phyloP scores from a whole-genome alignment of 2,888 invertebrate genomes.

The Nymphalis c-album region DNA sequence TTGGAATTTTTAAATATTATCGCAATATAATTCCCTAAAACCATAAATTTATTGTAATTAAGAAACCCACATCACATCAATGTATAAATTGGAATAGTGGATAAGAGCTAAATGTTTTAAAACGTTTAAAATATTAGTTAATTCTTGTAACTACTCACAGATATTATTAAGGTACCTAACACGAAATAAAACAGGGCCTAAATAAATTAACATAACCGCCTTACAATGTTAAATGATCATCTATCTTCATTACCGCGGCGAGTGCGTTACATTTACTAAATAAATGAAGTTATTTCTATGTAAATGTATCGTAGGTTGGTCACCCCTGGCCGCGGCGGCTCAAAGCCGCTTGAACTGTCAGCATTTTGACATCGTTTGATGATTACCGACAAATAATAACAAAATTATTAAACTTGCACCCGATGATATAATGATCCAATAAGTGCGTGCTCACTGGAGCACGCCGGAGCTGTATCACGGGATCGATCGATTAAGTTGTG shows the following conservation, averaged over 20 bases:
- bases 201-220: slow-evolving; percentile 32
- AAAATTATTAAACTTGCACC: slow-evolving; percentile 52
- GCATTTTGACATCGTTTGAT: slow-evolving; percentile 77
- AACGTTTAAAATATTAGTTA: neutral
- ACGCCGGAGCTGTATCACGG: neutral
- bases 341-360: slow-evolving; percentile 66
- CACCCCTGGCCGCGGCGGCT: slow-evolving; percentile 64
- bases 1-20: too few species aligned
- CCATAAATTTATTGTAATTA: too few species aligned
- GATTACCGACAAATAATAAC: slow-evolving; percentile 75
- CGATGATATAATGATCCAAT: slow-evolving; percentile 28
- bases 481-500: slow-evolving; percentile 6
- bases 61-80: too few species aligned
- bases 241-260: slow-evolving; percentile 53
- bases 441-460: slow-evolving; percentile 3
- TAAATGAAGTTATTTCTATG: slow-evolving; percentile 61
- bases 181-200: slow-evolving; percentile 21
- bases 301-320: slow-evolving; percentile 57
- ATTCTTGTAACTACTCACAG: neutral
- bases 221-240: slow-evolving; percentile 46
- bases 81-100: too few species aligned
- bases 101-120: too few species aligned
- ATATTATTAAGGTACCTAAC: slow-evolving; percentile 20
- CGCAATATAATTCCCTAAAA: too few species aligned
- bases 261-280: slow-evolving; percentile 39